Evolutionary conservation across 2,113 vertebrate species (phyloP).

Genomic region (Polypterus bichir): DNA sequence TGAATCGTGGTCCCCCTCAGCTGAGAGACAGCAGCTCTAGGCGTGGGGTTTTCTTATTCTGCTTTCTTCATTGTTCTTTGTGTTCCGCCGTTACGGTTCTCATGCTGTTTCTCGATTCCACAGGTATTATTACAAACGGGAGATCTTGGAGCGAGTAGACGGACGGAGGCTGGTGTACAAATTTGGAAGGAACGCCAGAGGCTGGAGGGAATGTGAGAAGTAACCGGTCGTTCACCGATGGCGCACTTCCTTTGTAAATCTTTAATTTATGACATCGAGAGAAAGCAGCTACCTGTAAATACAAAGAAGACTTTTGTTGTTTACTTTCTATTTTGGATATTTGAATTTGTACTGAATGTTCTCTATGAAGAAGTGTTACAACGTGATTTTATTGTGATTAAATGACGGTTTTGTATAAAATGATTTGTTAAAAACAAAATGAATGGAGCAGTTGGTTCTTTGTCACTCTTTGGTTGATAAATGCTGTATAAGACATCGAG

Average conservation of each 20-base stretch:
- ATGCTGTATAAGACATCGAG: too few species aligned
- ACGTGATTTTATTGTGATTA: background rate
- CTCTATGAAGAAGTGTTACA: background rate
- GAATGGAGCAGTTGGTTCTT: too few species aligned
- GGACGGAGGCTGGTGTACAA: constrained; percentile 93
- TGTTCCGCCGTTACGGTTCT: background rate
- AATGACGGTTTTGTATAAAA: too few species aligned
- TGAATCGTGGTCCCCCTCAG: too few species aligned
- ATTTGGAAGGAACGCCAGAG: constrained; percentile 88
- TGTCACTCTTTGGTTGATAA: too few species aligned
- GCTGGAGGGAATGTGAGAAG: constrained; percentile 87
- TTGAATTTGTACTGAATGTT: constrained; percentile 17
- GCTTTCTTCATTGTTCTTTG: background rate
- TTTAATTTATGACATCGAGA: constrained; percentile 1
- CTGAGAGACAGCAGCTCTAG: too few species aligned
- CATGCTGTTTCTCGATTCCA: background rate
- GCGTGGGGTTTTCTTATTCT: background rate
- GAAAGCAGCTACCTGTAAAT: constrained; percentile 17
- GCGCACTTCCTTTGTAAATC: background rate
- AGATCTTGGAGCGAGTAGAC: constrained; percentile 91
- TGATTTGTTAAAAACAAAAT: too few species aligned
- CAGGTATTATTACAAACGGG: constrained; percentile 97
- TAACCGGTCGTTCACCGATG: constrained; percentile 32
- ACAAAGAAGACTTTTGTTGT: constrained; percentile 23
- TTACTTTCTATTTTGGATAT: constrained; percentile 19